phyloP scores from a whole-genome alignment of 1,140 invertebrate species.

The Apis laboriosa region DNA sequence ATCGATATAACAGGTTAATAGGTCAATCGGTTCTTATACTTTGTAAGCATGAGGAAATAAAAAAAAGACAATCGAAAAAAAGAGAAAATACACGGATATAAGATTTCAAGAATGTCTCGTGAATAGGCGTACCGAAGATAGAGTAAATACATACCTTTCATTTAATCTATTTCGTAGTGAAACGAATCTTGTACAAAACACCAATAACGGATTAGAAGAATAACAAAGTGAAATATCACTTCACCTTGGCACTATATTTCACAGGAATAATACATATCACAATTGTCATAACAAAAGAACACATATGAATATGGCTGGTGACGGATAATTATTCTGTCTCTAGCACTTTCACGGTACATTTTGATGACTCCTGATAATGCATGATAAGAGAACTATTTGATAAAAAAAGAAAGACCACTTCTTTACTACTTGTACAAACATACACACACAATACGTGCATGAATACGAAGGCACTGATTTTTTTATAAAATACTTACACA shows the following conservation, averaged over 20 bases:
- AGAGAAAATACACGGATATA: slow-evolving; percentile 21
- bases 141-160: slow-evolving; percentile 67
- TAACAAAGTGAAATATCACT: slow-evolving; percentile 46
- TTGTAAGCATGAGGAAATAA: slow-evolving; percentile 1
- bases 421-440: slow-evolving; percentile 33
- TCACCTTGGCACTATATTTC: slow-evolving; percentile 50
- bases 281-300: slow-evolving; percentile 72
- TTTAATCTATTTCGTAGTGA: slow-evolving; percentile 63
- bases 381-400: slow-evolving; percentile 49
- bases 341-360: slow-evolving; percentile 72
- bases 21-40: slow-evolving; percentile 34
- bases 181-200: slow-evolving; percentile 40
- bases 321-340: slow-evolving; percentile 62
- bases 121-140: slow-evolving; percentile 31
- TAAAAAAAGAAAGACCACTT: slow-evolving; percentile 37
- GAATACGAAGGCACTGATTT: slow-evolving; percentile 61
- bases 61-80: slow-evolving; percentile 21
- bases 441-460: slow-evolving; percentile 26
- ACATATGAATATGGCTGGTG: slow-evolving; percentile 68
- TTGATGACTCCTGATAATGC: slow-evolving; percentile 60
- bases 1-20: slow-evolving; percentile 49
- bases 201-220: slow-evolving; percentile 1
- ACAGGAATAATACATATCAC: slow-evolving; percentile 64
- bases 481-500: slow-evolving; percentile 63
- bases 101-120: slow-evolving; percentile 39